Evolutionary conservation across 53 echinoderm and acorn worm genomes (phyloP).

Genomic region (Paelopatides confundens): DNA sequence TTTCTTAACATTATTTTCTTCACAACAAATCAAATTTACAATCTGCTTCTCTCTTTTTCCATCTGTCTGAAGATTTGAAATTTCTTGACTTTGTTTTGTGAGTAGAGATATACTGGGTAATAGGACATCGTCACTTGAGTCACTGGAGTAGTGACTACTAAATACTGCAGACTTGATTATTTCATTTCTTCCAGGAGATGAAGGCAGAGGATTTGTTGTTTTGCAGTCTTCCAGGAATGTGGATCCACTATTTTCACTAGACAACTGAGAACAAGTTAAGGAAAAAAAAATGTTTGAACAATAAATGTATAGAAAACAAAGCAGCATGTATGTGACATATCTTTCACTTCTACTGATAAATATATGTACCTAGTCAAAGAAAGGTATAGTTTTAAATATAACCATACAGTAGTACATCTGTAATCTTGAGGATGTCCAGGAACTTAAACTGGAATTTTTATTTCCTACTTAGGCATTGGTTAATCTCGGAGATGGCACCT

Average conservation of each 20-base stretch:
- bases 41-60: background rate
- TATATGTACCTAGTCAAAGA: too few relatives aligned
- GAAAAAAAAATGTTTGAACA: too few relatives aligned
- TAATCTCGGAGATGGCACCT: too few relatives aligned
- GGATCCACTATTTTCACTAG: background rate
- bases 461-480: too few relatives aligned
- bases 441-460: too few relatives aligned
- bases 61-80: background rate
- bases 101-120: background rate
- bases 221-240: background rate
- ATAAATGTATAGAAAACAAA: too few relatives aligned
- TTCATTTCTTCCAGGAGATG: background rate
- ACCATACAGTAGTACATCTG: too few relatives aligned
- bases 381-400: too few relatives aligned
- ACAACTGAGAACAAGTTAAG: background rate
- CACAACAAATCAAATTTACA: background rate
- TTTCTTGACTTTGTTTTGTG: background rate
- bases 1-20: background rate
- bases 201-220: background rate
- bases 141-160: background rate
- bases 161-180: background rate
- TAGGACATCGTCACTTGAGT: background rate
- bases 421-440: too few relatives aligned
- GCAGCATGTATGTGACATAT: too few relatives aligned
- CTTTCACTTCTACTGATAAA: too few relatives aligned